phyloP scores from a whole-genome alignment of 2,888 invertebrate genomes.

The Tiliacea citrago region DNA sequence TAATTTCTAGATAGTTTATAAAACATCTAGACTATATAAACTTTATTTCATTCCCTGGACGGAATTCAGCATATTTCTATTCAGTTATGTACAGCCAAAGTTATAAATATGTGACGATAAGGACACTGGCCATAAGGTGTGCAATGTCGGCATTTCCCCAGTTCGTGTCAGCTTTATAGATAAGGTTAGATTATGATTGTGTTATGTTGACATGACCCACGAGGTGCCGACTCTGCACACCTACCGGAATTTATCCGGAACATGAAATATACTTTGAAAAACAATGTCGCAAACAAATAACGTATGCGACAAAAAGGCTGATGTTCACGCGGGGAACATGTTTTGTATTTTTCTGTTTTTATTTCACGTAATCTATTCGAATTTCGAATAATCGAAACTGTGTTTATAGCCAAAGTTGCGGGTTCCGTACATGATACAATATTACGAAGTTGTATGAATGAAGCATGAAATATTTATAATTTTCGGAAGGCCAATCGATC shows the following conservation, averaged over 20 bases:
- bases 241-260: slow-evolving; percentile 44
- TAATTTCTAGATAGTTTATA: slow-evolving; percentile 33
- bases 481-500: slow-evolving; percentile 30
- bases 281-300: slow-evolving; percentile 56
- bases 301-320: slow-evolving; percentile 27
- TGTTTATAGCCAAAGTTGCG: slow-evolving; percentile 11
- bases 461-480: slow-evolving; percentile 49
- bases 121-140: slow-evolving; percentile 45
- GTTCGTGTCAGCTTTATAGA: slow-evolving; percentile 62
- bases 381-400: slow-evolving; percentile 19
- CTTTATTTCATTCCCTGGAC: slow-evolving; percentile 5
- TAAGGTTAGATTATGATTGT: slow-evolving; percentile 68
- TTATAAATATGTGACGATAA: slow-evolving; percentile 65
- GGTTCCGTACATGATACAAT: slow-evolving; percentile 2
- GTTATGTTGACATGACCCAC: slow-evolving; percentile 66
- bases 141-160: slow-evolving; percentile 54
- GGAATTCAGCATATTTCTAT: slow-evolving; percentile 36
- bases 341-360: slow-evolving; percentile 29
- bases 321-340: slow-evolving; percentile 7
- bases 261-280: slow-evolving; percentile 55
- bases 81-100: slow-evolving; percentile 42
- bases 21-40: slow-evolving; percentile 19
- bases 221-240: slow-evolving; percentile 56
- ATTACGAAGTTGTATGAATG: slow-evolving; percentile 20
- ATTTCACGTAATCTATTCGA: slow-evolving; percentile 12